Evolutionary conservation across 1,140 invertebrate genomes (phyloP), one percentile per base, ranked within the genome.

Genomic region (Teleopsis dalmanni): DNA sequence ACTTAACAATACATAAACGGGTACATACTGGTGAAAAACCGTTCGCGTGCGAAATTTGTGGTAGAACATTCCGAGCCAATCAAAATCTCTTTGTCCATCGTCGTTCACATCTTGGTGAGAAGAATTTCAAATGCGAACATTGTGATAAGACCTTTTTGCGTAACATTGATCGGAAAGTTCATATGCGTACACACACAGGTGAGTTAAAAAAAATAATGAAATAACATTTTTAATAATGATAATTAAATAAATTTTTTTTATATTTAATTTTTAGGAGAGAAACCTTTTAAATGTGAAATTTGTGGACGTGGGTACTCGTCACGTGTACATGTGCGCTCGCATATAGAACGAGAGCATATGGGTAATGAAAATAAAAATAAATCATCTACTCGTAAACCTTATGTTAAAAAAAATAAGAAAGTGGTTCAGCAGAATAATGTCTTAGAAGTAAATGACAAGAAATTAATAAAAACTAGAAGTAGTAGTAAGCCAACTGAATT

Each of bases 161-260:
- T 73, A 68, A 68, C 34, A 68, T 65, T 9, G 65, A 69, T 42
- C 67, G 80, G 47, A 71, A 71, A 35, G 79, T 80, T 48, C 80
- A 81, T 58, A 75, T 79, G 62, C 66, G 79, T 19, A 76, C 75
- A 1, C 80, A 81, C 59, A 82, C 79, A 2, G 79, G 79, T 54
- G 73, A 78, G 55, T 59, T 2, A n/a, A n/a, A n/a, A n/a, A 11
- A 33, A 25, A 41, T n/a, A n/a, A n/a, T 23, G 34, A 36, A 59
- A 70, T 75, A 9, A 9, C 13, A 9, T 31, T 31, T 31, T 9
- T 7, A 31, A 31, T n/a, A 31, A 31, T 9, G 34, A 8, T 13
- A 19, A 14, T 41, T 22, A 21, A 21, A 11, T 41, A 26, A 14
- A 22, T n/a, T 26, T 35, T 27, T n/a, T 3, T 40, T 33, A 10